phyloP scores from a whole-genome alignment of 23 tunicate genomes.

The Diplosoma virens region DNA sequence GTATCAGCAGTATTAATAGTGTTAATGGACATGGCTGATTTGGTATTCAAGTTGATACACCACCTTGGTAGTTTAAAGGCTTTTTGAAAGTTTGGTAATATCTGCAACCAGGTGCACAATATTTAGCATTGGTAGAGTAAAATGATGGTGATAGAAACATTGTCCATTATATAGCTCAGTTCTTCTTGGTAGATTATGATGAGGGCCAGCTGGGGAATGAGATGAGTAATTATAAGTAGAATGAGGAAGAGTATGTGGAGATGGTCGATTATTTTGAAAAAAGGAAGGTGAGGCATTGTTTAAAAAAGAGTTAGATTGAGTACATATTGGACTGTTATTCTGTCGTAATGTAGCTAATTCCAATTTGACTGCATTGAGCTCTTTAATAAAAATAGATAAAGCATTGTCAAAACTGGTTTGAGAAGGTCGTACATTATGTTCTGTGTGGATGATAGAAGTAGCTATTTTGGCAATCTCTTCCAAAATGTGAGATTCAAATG shows the following conservation, averaged over 20 bases:
- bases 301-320: not conserved
- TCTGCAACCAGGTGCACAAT: not conserved
- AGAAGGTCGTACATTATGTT: not conserved
- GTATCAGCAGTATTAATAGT: not conserved
- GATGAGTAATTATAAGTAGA: too few species aligned
- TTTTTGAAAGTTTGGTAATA: not conserved
- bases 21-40: not conserved
- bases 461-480: not conserved
- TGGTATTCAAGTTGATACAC: not conserved
- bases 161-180: not conserved
- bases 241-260: not conserved
- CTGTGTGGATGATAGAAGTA: not conserved
- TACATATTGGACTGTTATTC: too few species aligned
- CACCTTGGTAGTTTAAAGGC: constrained; percentile 21
- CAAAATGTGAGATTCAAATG: not conserved
- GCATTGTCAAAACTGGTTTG: not conserved
- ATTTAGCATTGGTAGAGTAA: not conserved
- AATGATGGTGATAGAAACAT: not conserved
- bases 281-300: too few species aligned
- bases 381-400: not conserved
- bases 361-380: not conserved
- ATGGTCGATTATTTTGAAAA: not conserved
- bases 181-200: not conserved
- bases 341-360: not conserved
- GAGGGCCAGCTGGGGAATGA: not conserved